These are phyloP conservation scores for Salminus brasiliensis DNA, from an alignment of 2,113 vertebrate genomes.

Conservation along the genomic window DNA sequence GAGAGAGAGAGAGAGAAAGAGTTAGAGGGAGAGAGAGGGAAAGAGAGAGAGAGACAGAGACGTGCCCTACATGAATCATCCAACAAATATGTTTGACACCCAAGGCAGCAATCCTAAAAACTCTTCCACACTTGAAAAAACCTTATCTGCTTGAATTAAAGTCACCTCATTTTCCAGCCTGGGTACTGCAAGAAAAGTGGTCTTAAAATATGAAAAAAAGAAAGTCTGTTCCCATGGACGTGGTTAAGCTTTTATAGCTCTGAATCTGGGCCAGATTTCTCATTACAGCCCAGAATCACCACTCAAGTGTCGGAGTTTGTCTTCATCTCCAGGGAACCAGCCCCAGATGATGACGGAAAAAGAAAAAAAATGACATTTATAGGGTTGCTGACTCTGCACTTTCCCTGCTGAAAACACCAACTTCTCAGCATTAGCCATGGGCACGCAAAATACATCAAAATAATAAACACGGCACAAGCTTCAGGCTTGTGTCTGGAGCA, in stretches of 20 bases:
- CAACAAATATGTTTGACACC: constrained; percentile 35
- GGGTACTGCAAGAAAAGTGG: neutral
- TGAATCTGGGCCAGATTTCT: constrained; percentile 5
- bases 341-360: neutral
- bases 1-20: neutral
- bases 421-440: neutral
- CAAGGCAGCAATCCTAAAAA: constrained; percentile 4
- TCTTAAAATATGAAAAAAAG: constrained; percentile 6
- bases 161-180: neutral
- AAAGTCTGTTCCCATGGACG: neutral
- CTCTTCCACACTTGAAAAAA: neutral
- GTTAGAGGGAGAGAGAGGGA: neutral
- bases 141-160: constrained; percentile 8
- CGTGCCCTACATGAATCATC: constrained; percentile 27
- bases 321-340: constrained; percentile 1
- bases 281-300: constrained; percentile 32
- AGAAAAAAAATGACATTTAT: constrained; percentile 4
- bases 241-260: constrained; percentile 9
- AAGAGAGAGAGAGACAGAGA: neutral
- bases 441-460: constrained; percentile 19
- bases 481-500: no score
- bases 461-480: neutral
- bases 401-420: neutral
- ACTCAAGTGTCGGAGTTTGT: constrained; percentile 24
- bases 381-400: constrained; percentile 15